These are phyloP conservation scores for Drosophila prosaltans DNA, from an alignment of 1,140 invertebrate genomes.

Conservation along the genomic window DNA sequence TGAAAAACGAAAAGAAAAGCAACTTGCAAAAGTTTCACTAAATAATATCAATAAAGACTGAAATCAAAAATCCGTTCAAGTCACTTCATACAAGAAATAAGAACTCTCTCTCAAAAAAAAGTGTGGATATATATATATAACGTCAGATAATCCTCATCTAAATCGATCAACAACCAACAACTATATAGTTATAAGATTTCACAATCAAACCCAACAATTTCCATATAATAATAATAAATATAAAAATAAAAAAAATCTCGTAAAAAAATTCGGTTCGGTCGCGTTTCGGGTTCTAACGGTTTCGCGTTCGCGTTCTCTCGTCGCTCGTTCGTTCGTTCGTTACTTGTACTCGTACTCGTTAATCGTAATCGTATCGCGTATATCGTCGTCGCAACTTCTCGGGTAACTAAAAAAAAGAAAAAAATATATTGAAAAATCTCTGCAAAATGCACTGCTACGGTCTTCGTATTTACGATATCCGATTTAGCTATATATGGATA, in stretches of 20 bases:
- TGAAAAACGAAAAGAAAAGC: constrained; percentile 17
- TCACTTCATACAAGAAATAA: constrained; percentile 3
- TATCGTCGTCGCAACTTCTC: constrained; percentile 42
- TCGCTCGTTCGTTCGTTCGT: constrained; percentile 81
- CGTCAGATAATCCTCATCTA: constrained; percentile 11
- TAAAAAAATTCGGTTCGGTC: constrained; percentile 29
- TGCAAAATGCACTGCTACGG: not conserved
- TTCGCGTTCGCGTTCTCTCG: constrained; percentile 82
- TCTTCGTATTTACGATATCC: too few species aligned
- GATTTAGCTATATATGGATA: too few species aligned
- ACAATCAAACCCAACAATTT: constrained; percentile 53
- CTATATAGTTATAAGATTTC: constrained; percentile 41
- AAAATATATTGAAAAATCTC: constrained; percentile 21
- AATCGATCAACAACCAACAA: constrained; percentile 46
- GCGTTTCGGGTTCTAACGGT: constrained; percentile 81
- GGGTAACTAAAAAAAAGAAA: constrained; percentile 55
- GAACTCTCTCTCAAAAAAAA: not conserved
- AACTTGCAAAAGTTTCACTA: constrained; percentile 51
- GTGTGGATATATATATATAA: not conserved
- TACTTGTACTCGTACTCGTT: constrained; percentile 44
- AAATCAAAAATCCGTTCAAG: constrained; percentile 44
- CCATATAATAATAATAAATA: constrained; percentile 28
- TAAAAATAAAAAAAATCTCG: constrained; percentile 36
- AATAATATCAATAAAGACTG: constrained; percentile 63
- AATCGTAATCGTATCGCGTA: constrained; percentile 39